Evolutionary conservation across 2,888 invertebrate species (phyloP).

Genomic region (Merodon equestris): DNA sequence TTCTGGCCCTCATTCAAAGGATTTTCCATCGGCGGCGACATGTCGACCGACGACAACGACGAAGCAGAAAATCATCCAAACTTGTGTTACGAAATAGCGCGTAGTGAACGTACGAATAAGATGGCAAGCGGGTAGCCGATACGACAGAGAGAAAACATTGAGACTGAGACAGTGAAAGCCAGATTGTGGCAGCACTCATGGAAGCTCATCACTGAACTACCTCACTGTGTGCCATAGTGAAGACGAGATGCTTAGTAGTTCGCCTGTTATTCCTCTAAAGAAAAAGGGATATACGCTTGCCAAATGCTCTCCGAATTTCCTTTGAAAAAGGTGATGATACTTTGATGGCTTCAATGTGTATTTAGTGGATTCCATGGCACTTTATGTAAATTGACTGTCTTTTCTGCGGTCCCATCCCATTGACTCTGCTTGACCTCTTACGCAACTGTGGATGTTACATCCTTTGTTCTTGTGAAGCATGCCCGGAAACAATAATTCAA

Average conservation of each 20-base stretch:
- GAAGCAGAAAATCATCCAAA: constrained; percentile 25
- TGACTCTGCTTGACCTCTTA: too few relatives aligned
- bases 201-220: constrained; percentile 67
- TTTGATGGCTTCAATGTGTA: constrained; percentile 38
- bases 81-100: constrained; percentile 57
- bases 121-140: background rate
- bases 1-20: constrained; percentile 59
- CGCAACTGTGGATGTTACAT: too few relatives aligned
- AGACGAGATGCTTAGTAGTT: constrained; percentile 44
- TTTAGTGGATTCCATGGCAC: constrained; percentile 33
- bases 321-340: constrained; percentile 23
- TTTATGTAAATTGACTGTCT: background rate
- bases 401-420: too few relatives aligned
- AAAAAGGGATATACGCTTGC: constrained; percentile 34
- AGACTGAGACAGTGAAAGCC: constrained; percentile 6
- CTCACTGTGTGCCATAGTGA: constrained; percentile 52
- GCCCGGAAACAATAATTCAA: constrained; percentile 25
- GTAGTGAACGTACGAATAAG: constrained; percentile 13
- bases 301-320: constrained; percentile 36
- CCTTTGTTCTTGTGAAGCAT: too few relatives aligned
- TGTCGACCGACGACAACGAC: constrained; percentile 43
- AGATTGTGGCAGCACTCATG: constrained; percentile 40
- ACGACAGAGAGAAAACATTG: background rate
- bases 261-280: background rate
- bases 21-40: constrained; percentile 49